These are phyloP conservation scores for Pocillopora meandrina DNA, from an alignment of 92 coral and sea anemone species.

Conservation along the genomic window DNA sequence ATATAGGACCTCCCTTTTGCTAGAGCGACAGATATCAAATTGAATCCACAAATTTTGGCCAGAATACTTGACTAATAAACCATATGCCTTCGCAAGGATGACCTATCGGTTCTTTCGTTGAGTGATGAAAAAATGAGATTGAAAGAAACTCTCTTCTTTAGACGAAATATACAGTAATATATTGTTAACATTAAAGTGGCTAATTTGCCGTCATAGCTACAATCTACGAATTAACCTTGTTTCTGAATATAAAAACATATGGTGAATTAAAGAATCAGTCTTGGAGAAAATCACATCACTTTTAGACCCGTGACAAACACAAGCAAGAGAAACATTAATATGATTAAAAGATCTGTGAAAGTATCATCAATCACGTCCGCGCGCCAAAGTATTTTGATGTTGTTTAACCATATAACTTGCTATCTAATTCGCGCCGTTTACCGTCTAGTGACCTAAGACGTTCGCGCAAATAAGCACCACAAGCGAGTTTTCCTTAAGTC, in stretches of 20 bases:
- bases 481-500: slow-evolving; percentile 2
- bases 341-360: slow-evolving; percentile 21
- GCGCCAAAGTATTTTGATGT: background rate
- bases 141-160: background rate
- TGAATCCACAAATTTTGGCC: background rate
- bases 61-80: background rate
- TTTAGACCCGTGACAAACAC: slow-evolving; percentile 12
- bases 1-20: no score
- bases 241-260: background rate
- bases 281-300: slow-evolving; percentile 9
- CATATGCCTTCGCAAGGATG: background rate
- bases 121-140: background rate
- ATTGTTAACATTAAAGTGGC: no score
- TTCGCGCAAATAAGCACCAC: background rate
- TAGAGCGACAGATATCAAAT: background rate
- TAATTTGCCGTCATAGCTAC: no score
- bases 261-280: background rate
- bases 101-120: slow-evolving; percentile 1
- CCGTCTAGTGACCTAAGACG: slow-evolving; percentile 9
- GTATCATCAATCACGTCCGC: background rate
- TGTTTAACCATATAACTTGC: slow-evolving; percentile 7
- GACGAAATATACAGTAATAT: background rate
- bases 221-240: background rate
- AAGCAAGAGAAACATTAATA: slow-evolving; percentile 12
- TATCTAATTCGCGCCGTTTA: slow-evolving; percentile 1